Base-by-base conservation (phyloP, 2,797 vertebrate species). In the Emys orbicularis region DNA sequence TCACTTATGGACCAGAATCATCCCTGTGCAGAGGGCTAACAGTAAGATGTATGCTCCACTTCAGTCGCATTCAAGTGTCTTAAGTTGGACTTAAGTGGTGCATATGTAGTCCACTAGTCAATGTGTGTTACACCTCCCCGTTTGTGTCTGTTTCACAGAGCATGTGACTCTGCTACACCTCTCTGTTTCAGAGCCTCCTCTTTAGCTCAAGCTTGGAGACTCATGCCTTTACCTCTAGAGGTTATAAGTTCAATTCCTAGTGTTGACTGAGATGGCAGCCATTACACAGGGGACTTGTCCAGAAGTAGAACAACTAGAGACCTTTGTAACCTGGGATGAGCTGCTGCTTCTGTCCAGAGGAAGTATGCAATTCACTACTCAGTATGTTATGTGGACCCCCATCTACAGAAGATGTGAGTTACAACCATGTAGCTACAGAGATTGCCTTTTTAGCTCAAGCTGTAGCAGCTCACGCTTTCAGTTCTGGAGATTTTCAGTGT, bases 241-340 rank as follows among this genome's bases (percentile, higher is more conserved):
- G 57, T 86, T 37, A 41, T 4, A 80, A 81, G 65, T 93, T 95
- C 84, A n/a, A 16, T 94, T 93, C 87, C 91, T 92, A 19, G 82
- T 79, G 89, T 77, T 49, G 90, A 85, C 83, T 90, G 59, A 87
- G 94, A 89, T 19, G 77, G 52, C 10, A 34, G 59, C 31, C 6
- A 16, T 61, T 31, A 34, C 74, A 90, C 94, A 49, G 5, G 65
- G 31, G 27, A 68, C 76, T 88, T 68, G 65, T 96, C 83, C 90
- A 94, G 77, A 95, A 86, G 81, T 47, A 91, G 84, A 92, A 93
- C 0, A 95, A 79, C 83, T 91, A 90, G 87, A 52, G 91, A 90
- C 94, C 94, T 92, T 86, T 84, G 79, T 86, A 93, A 93, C 90
- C 92, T 74, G 57, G 74, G 31, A 79, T 90, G 21, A 90, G 89